Evolutionary conservation across 2,797 vertebrate species (phyloP), one percentile per base, ranked within the genome.

Genomic region (Darevskia nairensis): DNA sequence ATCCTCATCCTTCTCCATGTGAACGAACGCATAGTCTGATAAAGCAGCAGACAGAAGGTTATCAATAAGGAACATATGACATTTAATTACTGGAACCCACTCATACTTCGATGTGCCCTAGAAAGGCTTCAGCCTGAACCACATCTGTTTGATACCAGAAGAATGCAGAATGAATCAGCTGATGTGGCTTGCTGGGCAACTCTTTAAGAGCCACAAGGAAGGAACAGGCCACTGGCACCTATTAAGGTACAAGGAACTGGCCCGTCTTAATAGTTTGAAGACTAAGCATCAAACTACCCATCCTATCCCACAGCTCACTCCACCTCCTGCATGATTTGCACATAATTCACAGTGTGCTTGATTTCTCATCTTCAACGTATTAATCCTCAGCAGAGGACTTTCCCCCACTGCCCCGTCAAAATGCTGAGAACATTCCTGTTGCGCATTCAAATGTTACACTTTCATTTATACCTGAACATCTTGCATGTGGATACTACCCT

Each of bases 1-100:
- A 88, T 99, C 99, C 89, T 98, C 99, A 96, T 99, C 98, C 95
- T 98, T 99, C 96, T 99, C 98, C 99, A 99, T 99, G 97, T 99
- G 99, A 94, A 99, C 99, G 94, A 99, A 99, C 96, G 99, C 98
- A 92, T 99, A 99, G 96, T 99, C 99, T 99, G 97, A 92, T 85
- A 96, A 97, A 96, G 96, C 96, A 97, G 97, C 96, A 97, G 95
- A 97, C 96, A 98, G 96, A 98, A 96, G 94, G 93, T 95, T 96
- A 96, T 95, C 95, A 92, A 95, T 96, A 94, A 90, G 92, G 74
- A 91, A 95, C 95, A 96, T 94, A 96, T 92, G 87, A 96, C 89
- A 95, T 90, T 82, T 90, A 3, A 88, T 94, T 94, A 92, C 81
- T 90, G 95, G 93, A 85, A 15, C 29, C 78, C 79, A 84, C 2